Conservation (phyloP, 2,888 invertebrate genomes). For the Pachycephus smyrnensis region DNA sequence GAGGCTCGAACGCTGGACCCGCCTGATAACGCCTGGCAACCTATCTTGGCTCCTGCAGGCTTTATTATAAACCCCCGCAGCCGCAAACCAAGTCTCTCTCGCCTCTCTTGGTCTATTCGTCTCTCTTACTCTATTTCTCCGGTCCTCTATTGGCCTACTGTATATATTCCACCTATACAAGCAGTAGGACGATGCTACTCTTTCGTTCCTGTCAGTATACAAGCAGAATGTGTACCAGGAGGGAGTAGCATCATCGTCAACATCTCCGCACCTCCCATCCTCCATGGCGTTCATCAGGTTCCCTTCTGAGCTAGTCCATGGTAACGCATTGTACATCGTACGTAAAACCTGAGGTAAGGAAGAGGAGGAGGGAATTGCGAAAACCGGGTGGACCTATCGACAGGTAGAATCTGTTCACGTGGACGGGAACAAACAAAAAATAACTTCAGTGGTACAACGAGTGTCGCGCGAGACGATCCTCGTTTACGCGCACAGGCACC, state of each 20-base stretch:
- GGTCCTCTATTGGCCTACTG: conserved; percentile 5
- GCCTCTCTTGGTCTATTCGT: conserved; percentile 12
- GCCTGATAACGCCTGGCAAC: conserved; percentile 62
- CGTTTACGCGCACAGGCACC: background rate
- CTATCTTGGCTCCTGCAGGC: conserved; percentile 65
- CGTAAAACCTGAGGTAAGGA: background rate
- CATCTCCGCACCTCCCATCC: background rate
- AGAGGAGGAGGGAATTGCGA: background rate
- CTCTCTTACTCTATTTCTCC: conserved; percentile 31
- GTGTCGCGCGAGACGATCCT: background rate
- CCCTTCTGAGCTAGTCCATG: background rate
- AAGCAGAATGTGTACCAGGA: background rate
- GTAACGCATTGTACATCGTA: background rate
- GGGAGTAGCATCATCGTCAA: background rate
- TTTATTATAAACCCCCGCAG: conserved; percentile 63
- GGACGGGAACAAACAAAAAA: background rate
- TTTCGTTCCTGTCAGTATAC: background rate
- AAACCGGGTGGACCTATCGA: background rate
- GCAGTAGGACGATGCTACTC: background rate
- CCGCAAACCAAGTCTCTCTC: conserved; percentile 10
- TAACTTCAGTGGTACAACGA: background rate
- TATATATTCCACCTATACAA: background rate
- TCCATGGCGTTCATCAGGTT: too few relatives aligned
- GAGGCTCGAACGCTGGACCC: conserved; percentile 61
- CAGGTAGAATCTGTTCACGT: background rate